phyloP scores from a whole-genome alignment of 1,140 invertebrate genomes.

The Saxidomus purpurata region DNA sequence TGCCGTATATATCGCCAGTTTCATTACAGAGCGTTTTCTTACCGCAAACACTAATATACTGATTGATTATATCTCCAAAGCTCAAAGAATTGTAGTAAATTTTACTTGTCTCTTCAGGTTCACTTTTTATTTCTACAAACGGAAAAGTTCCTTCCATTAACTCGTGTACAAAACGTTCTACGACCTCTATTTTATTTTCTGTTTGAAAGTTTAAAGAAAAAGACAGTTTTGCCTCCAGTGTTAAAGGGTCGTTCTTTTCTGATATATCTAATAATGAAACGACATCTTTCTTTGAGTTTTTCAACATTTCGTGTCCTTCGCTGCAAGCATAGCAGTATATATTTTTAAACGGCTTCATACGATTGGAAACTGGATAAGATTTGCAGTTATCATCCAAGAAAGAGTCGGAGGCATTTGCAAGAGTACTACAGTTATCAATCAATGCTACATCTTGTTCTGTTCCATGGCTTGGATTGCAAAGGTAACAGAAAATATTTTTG shows the following conservation, averaged over 20 bases:
- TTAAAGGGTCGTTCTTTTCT: background rate
- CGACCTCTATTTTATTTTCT: background rate
- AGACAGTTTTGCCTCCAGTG: background rate
- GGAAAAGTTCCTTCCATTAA: too few species aligned
- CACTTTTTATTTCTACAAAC: background rate
- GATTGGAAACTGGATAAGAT: too few species aligned
- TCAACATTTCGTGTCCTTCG: too few species aligned
- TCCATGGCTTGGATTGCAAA: too few species aligned
- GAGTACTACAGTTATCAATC: too few species aligned
- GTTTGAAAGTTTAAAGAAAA: background rate
- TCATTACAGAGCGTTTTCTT: background rate
- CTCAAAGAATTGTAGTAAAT: background rate
- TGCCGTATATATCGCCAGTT: too few species aligned
- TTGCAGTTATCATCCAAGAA: background rate
- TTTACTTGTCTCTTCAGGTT: background rate
- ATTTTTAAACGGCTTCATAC: too few species aligned
- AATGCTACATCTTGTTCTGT: too few species aligned
- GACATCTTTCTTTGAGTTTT: background rate
- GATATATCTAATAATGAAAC: background rate
- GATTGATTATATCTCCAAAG: too few species aligned
- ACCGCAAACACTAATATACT: background rate
- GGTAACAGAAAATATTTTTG: background rate
- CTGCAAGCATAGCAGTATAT: too few species aligned
- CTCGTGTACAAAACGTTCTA: background rate
- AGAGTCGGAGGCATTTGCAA: constrained; percentile 4